Base-by-base conservation (phyloP, 2,888 invertebrate genomes). In the Cancer borealis region DNA sequence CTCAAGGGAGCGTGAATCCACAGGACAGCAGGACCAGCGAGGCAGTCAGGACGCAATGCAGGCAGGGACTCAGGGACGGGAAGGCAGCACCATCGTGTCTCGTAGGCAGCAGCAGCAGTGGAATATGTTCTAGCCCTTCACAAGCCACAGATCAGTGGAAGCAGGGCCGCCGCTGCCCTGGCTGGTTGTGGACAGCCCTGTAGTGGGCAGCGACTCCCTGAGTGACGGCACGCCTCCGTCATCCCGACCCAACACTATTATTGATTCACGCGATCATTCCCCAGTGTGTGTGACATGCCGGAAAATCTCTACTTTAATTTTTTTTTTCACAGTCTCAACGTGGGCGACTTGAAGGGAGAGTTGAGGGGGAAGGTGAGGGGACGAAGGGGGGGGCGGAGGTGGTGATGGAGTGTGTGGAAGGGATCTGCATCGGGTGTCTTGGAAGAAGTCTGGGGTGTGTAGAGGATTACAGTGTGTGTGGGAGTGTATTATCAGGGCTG, bases 21-120 rank as follows among this genome's bases (percentile, higher is more conserved):
- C 89, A 66, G 12, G 93, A 49, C 47, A 73, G 47, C 10, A 79
- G 79, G 93, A 66, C n/a, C 90, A 90, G 79, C 89, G 45, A 47
- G 47, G 26, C 14, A 4, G 21, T 90, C 93, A 21, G 93, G 26
- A 45, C 84, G 90, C 30, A 54, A 90, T 21, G 30, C 93, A 39
- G 93, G 30, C 90, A 89, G 17, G 79, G 66, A 6, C 79, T 30
- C 79, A 39, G 12, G 49, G 93, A 79, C 6, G 79, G 79, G 79
- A 79, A 1, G 26, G 79, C 79, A 79, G 30, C 79, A 79, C 79
- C 79, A 79, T 79, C 30, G 79, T 26, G 30, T 79, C 30, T 79
- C 79, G 14, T 39, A 39, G 39, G 30, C n/a, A 79, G 79, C 30
- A 14, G 79, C 30, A 30, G 79, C 30, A 8, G 79, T 21, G 30